phyloP scores from a whole-genome alignment of 2,797 vertebrate genomes.

The Tokudaia muenninki region DNA sequence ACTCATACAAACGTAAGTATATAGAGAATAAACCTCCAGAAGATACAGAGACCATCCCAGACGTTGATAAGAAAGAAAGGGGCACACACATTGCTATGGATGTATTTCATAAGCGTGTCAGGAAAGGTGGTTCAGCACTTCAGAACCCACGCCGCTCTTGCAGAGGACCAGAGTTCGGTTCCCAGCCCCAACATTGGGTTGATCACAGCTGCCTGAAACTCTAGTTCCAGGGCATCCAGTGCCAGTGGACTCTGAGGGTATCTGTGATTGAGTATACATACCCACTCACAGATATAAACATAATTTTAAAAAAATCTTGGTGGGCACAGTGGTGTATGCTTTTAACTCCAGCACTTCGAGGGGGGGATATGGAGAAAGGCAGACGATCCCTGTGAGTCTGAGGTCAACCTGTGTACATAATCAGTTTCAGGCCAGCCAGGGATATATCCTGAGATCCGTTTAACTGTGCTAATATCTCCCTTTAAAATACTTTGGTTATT shows the following conservation, averaged over 20 bases:
- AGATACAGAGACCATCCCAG: neutral
- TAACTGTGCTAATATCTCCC: neutral
- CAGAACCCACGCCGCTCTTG: neutral
- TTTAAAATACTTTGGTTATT: neutral
- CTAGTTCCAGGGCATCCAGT: neutral
- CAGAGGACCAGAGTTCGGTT: neutral
- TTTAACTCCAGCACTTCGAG: neutral
- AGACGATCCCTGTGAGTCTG: neutral
- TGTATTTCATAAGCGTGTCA: neutral
- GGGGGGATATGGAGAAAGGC: neutral
- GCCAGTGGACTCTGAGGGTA: neutral
- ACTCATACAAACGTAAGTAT: neutral
- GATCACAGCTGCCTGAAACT: neutral
- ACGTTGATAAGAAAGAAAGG: neutral
- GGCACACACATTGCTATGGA: neutral
- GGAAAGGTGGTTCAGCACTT: neutral
- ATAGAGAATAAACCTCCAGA: neutral
- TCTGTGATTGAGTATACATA: neutral
- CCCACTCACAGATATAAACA: neutral
- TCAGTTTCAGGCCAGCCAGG: neutral
- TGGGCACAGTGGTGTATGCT: neutral
- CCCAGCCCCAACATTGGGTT: neutral
- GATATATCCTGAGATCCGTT: neutral
- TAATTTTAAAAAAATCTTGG: neutral
- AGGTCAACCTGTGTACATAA: neutral